Evolutionary conservation across 2,888 invertebrate species (phyloP).

Genomic region (Drosophila cognata): DNA sequence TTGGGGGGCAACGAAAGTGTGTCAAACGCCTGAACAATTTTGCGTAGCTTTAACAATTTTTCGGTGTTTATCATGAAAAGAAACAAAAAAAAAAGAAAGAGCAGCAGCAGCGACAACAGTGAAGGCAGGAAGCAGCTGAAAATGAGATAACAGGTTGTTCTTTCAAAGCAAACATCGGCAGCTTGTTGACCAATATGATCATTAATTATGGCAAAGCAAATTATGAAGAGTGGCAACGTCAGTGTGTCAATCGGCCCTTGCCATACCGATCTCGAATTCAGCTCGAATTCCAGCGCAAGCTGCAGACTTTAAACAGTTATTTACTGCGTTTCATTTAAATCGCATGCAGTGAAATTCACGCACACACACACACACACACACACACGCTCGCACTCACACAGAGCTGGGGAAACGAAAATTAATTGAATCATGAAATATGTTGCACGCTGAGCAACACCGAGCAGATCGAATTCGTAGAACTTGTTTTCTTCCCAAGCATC

Average conservation of each 20-base stretch:
- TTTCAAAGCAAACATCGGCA: constrained; percentile 7
- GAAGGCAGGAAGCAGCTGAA: constrained; percentile 44
- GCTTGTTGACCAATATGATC: constrained; percentile 4
- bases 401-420: constrained; percentile 57
- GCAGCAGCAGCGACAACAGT: background rate
- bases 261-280: constrained; percentile 27
- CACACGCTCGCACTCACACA: constrained; percentile 17
- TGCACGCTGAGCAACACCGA: constrained; percentile 49
- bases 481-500: constrained; percentile 57
- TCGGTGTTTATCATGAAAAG: constrained; percentile 48
- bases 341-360: constrained; percentile 72
- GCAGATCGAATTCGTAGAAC: constrained; percentile 67
- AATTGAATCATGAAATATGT: constrained; percentile 76
- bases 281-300: constrained; percentile 18
- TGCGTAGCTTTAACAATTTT: constrained; percentile 60
- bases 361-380: constrained; percentile 30
- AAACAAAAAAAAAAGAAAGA: background rate
- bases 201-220: constrained; percentile 59
- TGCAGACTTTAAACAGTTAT: constrained; percentile 63
- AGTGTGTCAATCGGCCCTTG: constrained; percentile 49
- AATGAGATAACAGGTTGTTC: constrained; percentile 69
- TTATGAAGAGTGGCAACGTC: constrained; percentile 30
- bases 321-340: constrained; percentile 42
- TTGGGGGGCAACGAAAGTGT: constrained; percentile 69
- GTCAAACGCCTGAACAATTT: constrained; percentile 76